These are phyloP conservation scores for Mionectes olivaceus DNA, from an alignment of 2,797 vertebrate species.

Conservation along the genomic window DNA sequence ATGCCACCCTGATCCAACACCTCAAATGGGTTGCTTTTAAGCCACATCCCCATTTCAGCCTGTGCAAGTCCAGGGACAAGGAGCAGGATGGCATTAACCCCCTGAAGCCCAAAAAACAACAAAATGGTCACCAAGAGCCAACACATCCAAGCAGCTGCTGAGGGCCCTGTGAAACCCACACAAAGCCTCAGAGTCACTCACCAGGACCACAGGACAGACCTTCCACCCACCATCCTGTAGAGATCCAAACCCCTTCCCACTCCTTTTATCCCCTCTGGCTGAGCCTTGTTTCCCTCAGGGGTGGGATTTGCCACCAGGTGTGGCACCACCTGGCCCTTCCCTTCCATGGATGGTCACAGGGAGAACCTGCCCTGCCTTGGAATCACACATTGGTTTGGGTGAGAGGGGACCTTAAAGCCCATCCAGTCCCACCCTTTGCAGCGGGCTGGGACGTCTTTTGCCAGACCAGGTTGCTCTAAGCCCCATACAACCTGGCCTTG, in stretches of 20 bases:
- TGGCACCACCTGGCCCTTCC: background rate
- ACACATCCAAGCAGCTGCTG: fast-evolving
- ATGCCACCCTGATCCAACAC: background rate
- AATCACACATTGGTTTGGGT: too few relatives aligned
- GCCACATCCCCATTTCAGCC: fast-evolving
- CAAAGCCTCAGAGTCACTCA: background rate
- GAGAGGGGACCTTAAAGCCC: background rate
- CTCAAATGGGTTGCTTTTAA: fast-evolving
- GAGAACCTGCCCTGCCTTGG: background rate
- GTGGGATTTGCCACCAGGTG: background rate
- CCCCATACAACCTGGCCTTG: background rate
- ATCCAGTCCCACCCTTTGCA: background rate
- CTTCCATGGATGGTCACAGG: fast-evolving
- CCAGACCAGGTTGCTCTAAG: background rate
- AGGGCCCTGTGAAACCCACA: fast-evolving
- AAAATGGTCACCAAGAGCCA: fast-evolving
- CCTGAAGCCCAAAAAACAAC: fast-evolving
- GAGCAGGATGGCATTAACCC: too few relatives aligned
- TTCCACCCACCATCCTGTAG: fast-evolving
- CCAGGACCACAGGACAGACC: too few relatives aligned
- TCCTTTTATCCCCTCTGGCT: background rate
- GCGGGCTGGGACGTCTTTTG: background rate
- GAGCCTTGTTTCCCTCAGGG: too few relatives aligned
- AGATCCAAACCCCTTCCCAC: background rate
- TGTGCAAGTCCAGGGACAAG: background rate